Conservation (phyloP, 2,888 invertebrate genomes). For the Auanema freiburgensis region DNA sequence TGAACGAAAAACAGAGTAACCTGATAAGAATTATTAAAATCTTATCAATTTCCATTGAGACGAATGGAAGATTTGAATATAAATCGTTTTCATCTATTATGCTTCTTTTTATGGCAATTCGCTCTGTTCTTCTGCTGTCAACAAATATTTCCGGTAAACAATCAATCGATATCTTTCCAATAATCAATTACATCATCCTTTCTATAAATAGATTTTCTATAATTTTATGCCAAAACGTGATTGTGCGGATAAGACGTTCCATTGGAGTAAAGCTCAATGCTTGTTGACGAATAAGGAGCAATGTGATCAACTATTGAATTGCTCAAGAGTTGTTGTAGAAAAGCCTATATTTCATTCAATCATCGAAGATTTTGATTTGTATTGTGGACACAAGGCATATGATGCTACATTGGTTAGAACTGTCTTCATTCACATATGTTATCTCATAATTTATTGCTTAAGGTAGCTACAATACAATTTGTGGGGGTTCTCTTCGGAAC, state of each 20-base stretch:
- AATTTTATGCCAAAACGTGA: slow-evolving; percentile 30
- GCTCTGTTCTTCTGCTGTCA: slow-evolving; percentile 42
- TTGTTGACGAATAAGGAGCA: slow-evolving; percentile 31
- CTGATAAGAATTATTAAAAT: no score
- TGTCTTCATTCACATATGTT: no score
- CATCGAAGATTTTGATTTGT: slow-evolving; percentile 39
- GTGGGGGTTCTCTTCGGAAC: slow-evolving; percentile 44
- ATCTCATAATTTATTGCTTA: slow-evolving; percentile 1
- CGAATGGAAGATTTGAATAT: slow-evolving; percentile 20
- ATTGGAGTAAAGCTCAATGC: slow-evolving; percentile 32
- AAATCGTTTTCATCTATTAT: slow-evolving; percentile 35
- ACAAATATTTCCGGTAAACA: slow-evolving; percentile 39
- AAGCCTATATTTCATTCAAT: slow-evolving; percentile 34
- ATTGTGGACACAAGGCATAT: slow-evolving; percentile 30
- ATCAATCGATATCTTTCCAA: slow-evolving; percentile 6
- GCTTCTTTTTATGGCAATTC: slow-evolving; percentile 38
- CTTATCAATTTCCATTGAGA: slow-evolving; percentile 2
- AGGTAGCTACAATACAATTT: slow-evolving; percentile 44
- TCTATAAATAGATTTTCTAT: slow-evolving; percentile 34
- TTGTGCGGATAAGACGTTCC: slow-evolving; percentile 28
- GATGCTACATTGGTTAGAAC: slow-evolving; percentile 34
- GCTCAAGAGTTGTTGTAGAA: slow-evolving; percentile 6
- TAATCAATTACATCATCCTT: neutral
- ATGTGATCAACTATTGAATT: slow-evolving; percentile 20
- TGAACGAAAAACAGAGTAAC: no score